Evolutionary conservation across 2,888 invertebrate species (phyloP).

Genomic region (Tachystola acroxantha): DNA sequence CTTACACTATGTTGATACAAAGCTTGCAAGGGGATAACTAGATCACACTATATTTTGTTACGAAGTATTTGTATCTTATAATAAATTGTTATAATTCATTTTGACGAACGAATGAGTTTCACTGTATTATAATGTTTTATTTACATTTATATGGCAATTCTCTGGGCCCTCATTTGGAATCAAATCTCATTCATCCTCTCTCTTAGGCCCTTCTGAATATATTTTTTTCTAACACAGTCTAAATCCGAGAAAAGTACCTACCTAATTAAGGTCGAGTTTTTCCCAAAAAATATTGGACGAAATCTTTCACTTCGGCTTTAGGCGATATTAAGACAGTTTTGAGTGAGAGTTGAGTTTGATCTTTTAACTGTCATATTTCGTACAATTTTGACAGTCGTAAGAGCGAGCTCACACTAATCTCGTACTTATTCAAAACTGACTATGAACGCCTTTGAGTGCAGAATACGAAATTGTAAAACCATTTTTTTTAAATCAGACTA

Average conservation of each 20-base stretch:
- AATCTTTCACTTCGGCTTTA: no score
- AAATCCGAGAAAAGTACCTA: slow-evolving; percentile 16
- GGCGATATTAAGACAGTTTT: no score
- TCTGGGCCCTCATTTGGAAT: slow-evolving; percentile 16
- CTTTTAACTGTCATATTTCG: no score
- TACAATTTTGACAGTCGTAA: no score
- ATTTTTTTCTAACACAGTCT: slow-evolving; percentile 44
- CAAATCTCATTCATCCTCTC: slow-evolving; percentile 28
- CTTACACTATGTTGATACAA: slow-evolving; percentile 36
- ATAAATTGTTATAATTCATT: slow-evolving; percentile 51
- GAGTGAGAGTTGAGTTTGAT: no score
- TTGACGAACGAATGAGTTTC: slow-evolving; percentile 59
- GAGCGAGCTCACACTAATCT: no score
- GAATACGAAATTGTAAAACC: no score
- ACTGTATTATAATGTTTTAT: neutral
- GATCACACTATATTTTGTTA: slow-evolving; percentile 70
- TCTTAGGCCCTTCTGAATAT: slow-evolving; percentile 25
- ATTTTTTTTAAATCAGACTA: no score
- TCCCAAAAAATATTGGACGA: no score
- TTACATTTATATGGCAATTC: slow-evolving; percentile 8
- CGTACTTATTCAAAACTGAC: no score
- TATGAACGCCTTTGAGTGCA: no score
- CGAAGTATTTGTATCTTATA: slow-evolving; percentile 50
- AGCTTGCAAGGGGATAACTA: slow-evolving; percentile 28
- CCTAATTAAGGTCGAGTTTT: neutral